These are phyloP conservation scores for Mobula hypostoma DNA, from an alignment of 2,113 vertebrate genomes.

Conservation along the genomic window DNA sequence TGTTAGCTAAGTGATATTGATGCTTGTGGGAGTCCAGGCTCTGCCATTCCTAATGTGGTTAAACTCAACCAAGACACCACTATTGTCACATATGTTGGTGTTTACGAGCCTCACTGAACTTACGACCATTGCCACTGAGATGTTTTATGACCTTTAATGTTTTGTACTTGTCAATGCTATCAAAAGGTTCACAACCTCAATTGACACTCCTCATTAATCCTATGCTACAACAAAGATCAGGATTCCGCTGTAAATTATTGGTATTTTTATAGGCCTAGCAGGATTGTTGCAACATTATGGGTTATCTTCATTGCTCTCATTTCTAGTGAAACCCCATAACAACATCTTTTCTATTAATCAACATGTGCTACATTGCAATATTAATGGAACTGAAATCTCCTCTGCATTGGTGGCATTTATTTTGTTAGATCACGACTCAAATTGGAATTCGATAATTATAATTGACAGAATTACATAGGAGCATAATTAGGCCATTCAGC, in stretches of 20 bases:
- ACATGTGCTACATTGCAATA: neutral
- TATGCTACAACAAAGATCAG: conserved; percentile 6
- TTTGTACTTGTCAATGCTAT: conserved; percentile 27
- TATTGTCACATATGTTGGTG: conserved; percentile 21
- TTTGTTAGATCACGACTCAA: neutral
- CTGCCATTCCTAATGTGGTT: conserved; percentile 20
- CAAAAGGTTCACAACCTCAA: conserved; percentile 35
- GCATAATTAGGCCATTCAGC: too few relatives aligned
- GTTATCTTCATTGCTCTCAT: neutral
- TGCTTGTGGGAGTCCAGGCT: neutral
- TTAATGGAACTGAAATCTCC: neutral
- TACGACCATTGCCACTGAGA: conserved; percentile 18
- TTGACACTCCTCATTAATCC: conserved; percentile 35
- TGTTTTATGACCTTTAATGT: conserved; percentile 34
- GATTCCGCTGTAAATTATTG: conserved; percentile 4
- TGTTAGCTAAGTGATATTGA: neutral
- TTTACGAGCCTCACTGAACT: conserved; percentile 17
- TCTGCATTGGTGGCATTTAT: neutral
- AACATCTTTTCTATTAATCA: neutral
- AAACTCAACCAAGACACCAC: neutral
- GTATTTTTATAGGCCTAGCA: neutral
- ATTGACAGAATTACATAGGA: neutral
- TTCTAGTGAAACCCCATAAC: neutral
- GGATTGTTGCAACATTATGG: neutral
- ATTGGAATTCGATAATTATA: neutral